Evolutionary conservation across 2,797 vertebrate species (phyloP), one percentile per base, ranked within the genome.

Genomic region (Alauda arvensis): DNA sequence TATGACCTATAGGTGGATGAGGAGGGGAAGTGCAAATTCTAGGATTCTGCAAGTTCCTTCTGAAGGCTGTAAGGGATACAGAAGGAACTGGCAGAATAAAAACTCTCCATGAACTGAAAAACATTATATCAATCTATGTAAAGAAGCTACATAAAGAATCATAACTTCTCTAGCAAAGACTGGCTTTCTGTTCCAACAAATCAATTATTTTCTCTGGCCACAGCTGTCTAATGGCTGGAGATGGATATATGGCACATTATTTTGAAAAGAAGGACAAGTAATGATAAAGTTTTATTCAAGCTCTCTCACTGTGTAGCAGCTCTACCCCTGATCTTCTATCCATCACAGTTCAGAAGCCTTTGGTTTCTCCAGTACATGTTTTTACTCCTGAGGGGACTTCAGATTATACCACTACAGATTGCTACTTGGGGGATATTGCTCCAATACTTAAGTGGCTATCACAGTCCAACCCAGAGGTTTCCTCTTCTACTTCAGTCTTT

Each of bases 71-170:
- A 34, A 57, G 28, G 8, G 43, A 21, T 75, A 18, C 0, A 14
- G 61, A 21, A 43, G 6, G 8, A 66, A 26, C 11, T 37, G 37
- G 6, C 2, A 28, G 19, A 56, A 45, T 53, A 13, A 43, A 13
- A 8, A 19, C 4, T n/a, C 1, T 0, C 3, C 5, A 4, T 40
- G 8, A 49, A 42, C 16, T 56, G n/a, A 31, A 55, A 42, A 84
- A 55, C 11, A 42, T 39, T 57, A 19, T 39, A 24, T 33, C 21
- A 60, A 49, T 59, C 49, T 60, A 1, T 40, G 14, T 62, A 19
- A 69, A 45, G 39, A 29, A 68, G 25, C 45, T 42, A 9, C 25
- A 24, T 74, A 52, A 80, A 53, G 28, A 51, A 33, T 57, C 6
- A 18, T 4, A 59, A 3, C 16, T 55, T 55, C 52, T 60, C 51